phyloP scores from a whole-genome alignment of 2,888 invertebrate genomes.

The Megaustenia siamemsis region DNA sequence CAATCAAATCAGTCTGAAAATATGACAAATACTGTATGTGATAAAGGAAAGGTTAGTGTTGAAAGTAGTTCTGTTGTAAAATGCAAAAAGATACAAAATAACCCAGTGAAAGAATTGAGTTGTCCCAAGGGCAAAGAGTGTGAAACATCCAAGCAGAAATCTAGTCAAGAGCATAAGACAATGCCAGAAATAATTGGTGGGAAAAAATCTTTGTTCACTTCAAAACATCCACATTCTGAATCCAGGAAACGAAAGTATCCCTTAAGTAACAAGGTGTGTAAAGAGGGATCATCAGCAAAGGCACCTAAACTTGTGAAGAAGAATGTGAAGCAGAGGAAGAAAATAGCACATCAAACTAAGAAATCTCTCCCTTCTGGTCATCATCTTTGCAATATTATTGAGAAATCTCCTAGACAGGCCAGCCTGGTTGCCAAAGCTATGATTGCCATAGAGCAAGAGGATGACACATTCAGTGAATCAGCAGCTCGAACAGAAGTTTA shows the following conservation, averaged over 20 bases:
- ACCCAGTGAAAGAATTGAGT: not conserved
- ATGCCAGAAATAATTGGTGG: not conserved
- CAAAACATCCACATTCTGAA: not conserved
- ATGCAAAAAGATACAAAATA: not conserved
- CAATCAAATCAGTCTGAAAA: not conserved
- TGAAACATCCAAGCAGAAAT: not conserved
- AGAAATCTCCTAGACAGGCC: slow-evolving; percentile 50
- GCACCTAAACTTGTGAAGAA: slow-evolving; percentile 13
- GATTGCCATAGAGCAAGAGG: slow-evolving; percentile 52
- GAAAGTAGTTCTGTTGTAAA: not conserved
- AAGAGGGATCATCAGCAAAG: slow-evolving; percentile 37
- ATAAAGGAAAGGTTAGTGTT: not conserved
- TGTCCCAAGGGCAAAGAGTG: not conserved
- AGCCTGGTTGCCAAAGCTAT: slow-evolving; percentile 51
- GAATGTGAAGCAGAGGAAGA: not conserved
- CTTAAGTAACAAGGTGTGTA: slow-evolving; percentile 4
- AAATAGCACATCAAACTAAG: not conserved
- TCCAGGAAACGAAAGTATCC: slow-evolving; percentile 31
- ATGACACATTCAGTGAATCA: slow-evolving; percentile 15
- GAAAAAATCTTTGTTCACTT: not conserved
- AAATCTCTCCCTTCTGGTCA: slow-evolving; percentile 24
- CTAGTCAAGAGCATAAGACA: not conserved
- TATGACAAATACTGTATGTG: not conserved
- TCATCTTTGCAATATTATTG: slow-evolving; percentile 46
- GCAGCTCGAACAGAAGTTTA: slow-evolving; percentile 39